These are phyloP conservation scores for Gonatopus flavifemur DNA, from an alignment of 1,140 invertebrate genomes.

Conservation along the genomic window DNA sequence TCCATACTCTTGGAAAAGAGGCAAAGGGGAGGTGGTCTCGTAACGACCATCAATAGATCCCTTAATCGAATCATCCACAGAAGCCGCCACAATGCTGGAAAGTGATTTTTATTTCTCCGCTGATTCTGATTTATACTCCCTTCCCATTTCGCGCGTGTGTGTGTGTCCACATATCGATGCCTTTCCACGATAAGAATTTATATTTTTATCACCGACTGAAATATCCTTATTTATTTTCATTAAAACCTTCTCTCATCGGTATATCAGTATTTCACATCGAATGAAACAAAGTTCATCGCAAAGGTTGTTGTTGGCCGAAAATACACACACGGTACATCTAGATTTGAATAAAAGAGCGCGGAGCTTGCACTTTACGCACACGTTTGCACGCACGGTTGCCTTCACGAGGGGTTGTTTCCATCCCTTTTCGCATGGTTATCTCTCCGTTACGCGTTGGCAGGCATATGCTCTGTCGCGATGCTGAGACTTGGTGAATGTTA, in stretches of 20 bases:
- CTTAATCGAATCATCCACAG: slow-evolving; percentile 53
- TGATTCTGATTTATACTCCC: slow-evolving; percentile 54
- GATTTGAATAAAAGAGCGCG: too few species aligned
- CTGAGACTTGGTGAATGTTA: too few species aligned
- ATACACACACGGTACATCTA: too few species aligned
- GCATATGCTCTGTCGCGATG: slow-evolving; percentile 43
- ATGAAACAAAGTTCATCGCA: too few species aligned
- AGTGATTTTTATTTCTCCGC: slow-evolving; percentile 58
- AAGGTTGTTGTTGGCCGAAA: too few species aligned
- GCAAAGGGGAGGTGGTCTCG: slow-evolving; percentile 31
- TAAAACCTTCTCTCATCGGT: too few species aligned
- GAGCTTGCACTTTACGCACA: too few species aligned
- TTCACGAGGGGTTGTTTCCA: slow-evolving; percentile 28
- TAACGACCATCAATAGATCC: slow-evolving; percentile 55
- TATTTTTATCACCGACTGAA: too few species aligned
- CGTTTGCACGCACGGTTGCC: slow-evolving; percentile 19
- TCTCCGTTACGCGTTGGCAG: slow-evolving; percentile 53
- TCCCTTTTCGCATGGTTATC: slow-evolving; percentile 50
- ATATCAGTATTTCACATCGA: too few species aligned
- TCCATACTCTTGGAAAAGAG: background rate
- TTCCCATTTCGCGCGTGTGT: background rate
- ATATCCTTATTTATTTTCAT: too few species aligned
- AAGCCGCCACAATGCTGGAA: slow-evolving; percentile 47
- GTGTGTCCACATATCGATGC: too few species aligned
- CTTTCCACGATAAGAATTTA: too few species aligned